Percentiles rank a stretch among this genome's conserved stretches.
Conservation (phyloP, 2,797 vertebrate species). For the Scolopax rusticola region DNA sequence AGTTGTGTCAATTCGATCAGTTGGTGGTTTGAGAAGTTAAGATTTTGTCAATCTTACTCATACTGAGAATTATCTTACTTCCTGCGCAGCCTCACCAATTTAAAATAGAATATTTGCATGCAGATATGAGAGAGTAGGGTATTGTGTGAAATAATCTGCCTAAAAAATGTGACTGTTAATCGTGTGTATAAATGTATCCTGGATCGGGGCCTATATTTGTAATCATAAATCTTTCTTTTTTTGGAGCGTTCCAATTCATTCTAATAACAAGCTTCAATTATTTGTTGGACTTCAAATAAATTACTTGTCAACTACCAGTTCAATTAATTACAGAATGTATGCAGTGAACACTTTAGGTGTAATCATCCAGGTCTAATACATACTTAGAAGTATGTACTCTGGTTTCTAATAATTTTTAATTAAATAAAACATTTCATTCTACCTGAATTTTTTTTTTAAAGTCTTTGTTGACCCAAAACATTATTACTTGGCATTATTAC, state of each 20-base stretch:
- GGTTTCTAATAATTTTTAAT: constrained; percentile 41
- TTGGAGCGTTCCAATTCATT: constrained; percentile 4
- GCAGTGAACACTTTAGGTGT: constrained; percentile 1
- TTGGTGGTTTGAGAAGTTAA: background rate
- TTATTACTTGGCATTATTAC: background rate
- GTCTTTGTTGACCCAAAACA: background rate
- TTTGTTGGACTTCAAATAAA: constrained; percentile 48
- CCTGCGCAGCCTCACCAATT: background rate
- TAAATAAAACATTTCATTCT: constrained; percentile 36
- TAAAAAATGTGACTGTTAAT: background rate
- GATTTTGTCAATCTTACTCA: background rate
- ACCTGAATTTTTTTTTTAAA: background rate
- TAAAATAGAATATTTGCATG: constrained; percentile 2
- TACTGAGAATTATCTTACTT: background rate
- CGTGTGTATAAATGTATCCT: background rate
- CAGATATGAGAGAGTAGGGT: background rate
- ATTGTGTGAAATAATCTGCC: background rate
- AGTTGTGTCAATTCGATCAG: background rate
- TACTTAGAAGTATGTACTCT: constrained; percentile 17
- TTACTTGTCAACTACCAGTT: constrained; percentile 54
- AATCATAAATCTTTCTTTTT: background rate
- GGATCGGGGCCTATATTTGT: background rate
- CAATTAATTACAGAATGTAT: constrained; percentile 51
- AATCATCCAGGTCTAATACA: constrained; percentile 47
- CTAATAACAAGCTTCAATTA: constrained; percentile 48